Conservation (phyloP, 2,113 vertebrate genomes). For the Dendropsophus ebraccatus region DNA sequence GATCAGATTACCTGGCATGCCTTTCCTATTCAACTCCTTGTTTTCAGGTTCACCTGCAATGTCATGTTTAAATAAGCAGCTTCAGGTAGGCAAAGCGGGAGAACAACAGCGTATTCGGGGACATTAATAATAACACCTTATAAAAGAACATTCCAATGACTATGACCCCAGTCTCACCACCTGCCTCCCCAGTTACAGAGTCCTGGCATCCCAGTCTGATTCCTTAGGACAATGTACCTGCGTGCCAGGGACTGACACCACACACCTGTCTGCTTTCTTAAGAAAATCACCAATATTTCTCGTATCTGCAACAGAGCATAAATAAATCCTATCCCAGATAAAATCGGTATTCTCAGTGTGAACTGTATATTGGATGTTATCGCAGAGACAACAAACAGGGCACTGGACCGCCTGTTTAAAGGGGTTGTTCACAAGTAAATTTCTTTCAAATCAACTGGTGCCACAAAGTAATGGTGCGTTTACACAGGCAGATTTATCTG, state of each 20-base stretch:
- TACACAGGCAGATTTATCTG: no score
- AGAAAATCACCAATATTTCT: constrained; percentile 45
- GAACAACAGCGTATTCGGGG: constrained; percentile 78
- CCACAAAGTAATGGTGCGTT: no score
- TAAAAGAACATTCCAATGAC: constrained; percentile 73
- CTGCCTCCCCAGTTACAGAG: constrained; percentile 80
- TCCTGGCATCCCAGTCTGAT: constrained; percentile 78
- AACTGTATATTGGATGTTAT: no score
- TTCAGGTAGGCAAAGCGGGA: constrained; percentile 65
- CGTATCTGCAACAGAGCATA: constrained; percentile 46
- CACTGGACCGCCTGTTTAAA: no score
- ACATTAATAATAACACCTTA: constrained; percentile 80
- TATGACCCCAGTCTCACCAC: constrained; percentile 73
- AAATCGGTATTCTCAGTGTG: background rate
- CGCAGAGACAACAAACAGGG: no score
- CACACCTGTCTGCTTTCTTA: constrained; percentile 72
- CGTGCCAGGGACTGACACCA: constrained; percentile 66
- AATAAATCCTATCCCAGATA: constrained; percentile 53
- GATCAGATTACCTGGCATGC: constrained; percentile 46
- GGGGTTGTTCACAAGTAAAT: no score
- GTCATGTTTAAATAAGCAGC: constrained; percentile 68
- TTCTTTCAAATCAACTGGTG: no score
- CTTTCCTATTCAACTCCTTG: constrained; percentile 55
- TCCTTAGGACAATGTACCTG: constrained; percentile 65
- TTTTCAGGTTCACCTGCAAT: constrained; percentile 59